phyloP scores from a whole-genome alignment of 2,113 vertebrate genomes.

The Hippocampus abdominalis region DNA sequence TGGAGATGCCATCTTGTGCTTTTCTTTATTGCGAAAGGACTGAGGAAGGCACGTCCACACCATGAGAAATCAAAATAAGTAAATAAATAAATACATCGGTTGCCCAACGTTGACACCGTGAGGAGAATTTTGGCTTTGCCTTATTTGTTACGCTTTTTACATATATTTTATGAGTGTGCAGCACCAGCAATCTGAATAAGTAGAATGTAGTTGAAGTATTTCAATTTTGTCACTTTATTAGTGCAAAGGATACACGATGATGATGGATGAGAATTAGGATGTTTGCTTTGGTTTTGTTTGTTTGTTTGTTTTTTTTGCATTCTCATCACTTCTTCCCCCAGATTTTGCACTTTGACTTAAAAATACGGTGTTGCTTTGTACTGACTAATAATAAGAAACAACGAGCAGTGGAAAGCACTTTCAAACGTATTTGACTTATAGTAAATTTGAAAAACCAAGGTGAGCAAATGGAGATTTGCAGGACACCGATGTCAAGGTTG shows the following conservation, averaged over 20 bases:
- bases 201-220: conserved; percentile 66
- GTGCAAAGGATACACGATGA: conserved; percentile 34
- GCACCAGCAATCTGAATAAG: conserved; percentile 73
- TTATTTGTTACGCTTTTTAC: conserved; percentile 68
- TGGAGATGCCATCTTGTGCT: conserved; percentile 26
- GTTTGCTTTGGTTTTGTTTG: conserved; percentile 45
- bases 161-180: conserved; percentile 53
- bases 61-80: not conserved
- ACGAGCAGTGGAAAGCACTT: conserved; percentile 14
- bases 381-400: conserved; percentile 17
- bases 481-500: conserved; percentile 35
- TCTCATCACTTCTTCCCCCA: not conserved
- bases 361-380: conserved; percentile 35
- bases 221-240: conserved; percentile 55
- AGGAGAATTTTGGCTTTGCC: conserved; percentile 69
- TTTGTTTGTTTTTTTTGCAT: conserved; percentile 15
- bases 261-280: conserved; percentile 27
- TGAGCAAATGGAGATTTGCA: conserved; percentile 37
- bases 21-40: conserved; percentile 25
- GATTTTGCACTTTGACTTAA: conserved; percentile 23
- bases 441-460: conserved; percentile 60
- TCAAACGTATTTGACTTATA: conserved; percentile 21
- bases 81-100: not conserved
- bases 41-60: conserved; percentile 9
- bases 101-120: conserved; percentile 39